Conservation (phyloP, 2,888 invertebrate species). For the Coremacera marginata region DNA sequence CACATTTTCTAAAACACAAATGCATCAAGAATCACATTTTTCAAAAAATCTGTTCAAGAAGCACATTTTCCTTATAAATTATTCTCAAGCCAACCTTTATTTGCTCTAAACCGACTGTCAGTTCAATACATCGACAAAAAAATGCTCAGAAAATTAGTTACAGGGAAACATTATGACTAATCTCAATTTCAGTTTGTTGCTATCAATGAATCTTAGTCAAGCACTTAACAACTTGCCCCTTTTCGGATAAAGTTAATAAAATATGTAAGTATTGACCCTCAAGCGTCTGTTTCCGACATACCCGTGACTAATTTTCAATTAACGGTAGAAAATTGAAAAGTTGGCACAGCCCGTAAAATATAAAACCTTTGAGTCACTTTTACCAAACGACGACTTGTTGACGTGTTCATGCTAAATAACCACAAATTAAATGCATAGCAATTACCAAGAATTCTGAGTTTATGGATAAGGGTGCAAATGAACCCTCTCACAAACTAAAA, state of each 20-base stretch:
- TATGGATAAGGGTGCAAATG: neutral
- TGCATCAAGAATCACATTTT: no score
- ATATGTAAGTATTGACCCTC: neutral
- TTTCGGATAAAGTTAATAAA: no score
- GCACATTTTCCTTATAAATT: no score
- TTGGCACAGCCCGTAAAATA: neutral
- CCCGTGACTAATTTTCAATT: conserved; percentile 22
- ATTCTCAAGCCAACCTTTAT: no score
- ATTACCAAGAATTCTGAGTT: neutral
- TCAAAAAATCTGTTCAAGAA: no score
- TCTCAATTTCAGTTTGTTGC: no score
- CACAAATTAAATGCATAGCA: neutral
- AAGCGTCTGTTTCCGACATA: neutral
- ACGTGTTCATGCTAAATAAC: conserved; percentile 1
- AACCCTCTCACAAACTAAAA: neutral
- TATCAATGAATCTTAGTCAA: neutral
- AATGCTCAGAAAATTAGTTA: no score
- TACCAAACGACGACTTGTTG: conserved; percentile 9
- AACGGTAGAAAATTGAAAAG: conserved; percentile 11
- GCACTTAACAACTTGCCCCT: neutral
- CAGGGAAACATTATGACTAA: no score
- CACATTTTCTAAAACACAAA: no score
- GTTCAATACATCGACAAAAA: no score
- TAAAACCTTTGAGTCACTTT: neutral
- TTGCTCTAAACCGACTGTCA: no score